These are phyloP conservation scores for Leiothrix lutea DNA, from an alignment of 2,113 vertebrate genomes.

Conservation along the genomic window DNA sequence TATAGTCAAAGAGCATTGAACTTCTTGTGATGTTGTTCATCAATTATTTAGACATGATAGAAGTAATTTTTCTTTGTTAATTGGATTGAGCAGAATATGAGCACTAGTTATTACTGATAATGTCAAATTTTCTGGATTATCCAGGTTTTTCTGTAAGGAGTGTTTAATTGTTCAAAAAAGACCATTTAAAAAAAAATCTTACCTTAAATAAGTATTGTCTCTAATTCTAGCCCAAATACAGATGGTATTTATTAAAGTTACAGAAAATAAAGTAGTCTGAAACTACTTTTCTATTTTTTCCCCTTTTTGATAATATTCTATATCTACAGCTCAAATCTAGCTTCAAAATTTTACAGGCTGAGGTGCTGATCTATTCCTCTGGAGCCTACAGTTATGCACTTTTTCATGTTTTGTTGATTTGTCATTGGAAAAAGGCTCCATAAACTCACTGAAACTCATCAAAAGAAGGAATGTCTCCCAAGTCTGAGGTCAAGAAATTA, in stretches of 20 bases:
- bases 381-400: neutral
- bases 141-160: neutral
- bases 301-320: neutral
- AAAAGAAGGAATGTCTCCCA: neutral
- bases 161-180: neutral
- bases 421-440: neutral
- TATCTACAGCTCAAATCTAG: neutral
- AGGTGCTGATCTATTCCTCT: neutral
- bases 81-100: neutral
- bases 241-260: neutral
- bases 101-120: neutral
- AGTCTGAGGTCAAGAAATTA: neutral
- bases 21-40: neutral
- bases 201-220: neutral
- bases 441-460: neutral
- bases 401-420: neutral
- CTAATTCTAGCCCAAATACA: neutral
- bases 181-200: fast-evolving
- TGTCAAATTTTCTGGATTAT: neutral
- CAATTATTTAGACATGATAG: neutral
- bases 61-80: neutral
- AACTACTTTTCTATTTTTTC: neutral
- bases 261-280: neutral
- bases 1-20: neutral
- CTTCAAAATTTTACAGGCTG: neutral